A percentile compares a stretch with the other conserved stretches of the same genome.
These are phyloP conservation scores for Tiliacea aurago DNA, from an alignment of 2,888 invertebrate species.

Conservation along the genomic window DNA sequence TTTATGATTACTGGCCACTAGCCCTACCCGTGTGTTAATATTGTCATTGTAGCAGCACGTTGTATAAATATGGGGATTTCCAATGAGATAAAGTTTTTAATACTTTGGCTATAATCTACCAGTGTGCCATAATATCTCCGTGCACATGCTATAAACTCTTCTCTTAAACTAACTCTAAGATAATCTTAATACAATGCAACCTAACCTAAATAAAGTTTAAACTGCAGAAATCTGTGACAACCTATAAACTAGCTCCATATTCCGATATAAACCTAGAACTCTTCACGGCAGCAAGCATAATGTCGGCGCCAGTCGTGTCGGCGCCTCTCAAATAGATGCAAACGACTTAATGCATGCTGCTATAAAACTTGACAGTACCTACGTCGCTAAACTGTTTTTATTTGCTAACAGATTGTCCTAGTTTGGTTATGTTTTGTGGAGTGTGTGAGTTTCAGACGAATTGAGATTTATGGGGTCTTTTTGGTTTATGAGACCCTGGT, in stretches of 20 bases:
- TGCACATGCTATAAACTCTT: neutral
- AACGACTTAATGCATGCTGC: slow-evolving; percentile 62
- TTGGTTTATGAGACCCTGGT: neutral
- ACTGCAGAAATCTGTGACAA: slow-evolving; percentile 31
- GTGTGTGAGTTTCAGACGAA: neutral
- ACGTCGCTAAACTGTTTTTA: slow-evolving; percentile 58
- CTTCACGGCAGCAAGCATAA: slow-evolving; percentile 44
- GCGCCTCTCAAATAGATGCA: slow-evolving; percentile 66
- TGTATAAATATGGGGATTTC: neutral
- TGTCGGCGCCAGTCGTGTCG: slow-evolving; percentile 63
- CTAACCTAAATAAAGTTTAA: slow-evolving; percentile 38
- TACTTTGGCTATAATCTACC: neutral
- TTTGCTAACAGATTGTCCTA: slow-evolving; percentile 53
- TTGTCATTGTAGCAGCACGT: no score
- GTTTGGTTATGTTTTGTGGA: slow-evolving; percentile 6
- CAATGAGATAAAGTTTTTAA: neutral
- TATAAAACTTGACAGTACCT: slow-evolving; percentile 64
- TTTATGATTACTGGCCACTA: no score
- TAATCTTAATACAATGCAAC: slow-evolving; percentile 24
- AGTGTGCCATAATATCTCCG: neutral
- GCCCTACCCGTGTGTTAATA: no score
- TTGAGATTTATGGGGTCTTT: neutral
- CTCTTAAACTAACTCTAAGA: neutral
- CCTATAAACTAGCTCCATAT: slow-evolving; percentile 47
- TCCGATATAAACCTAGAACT: slow-evolving; percentile 47